Evolutionary conservation across 2,113 vertebrate species (phyloP), one percentile per base, ranked within the genome.

Genomic region (Gallinago jamesoni): DNA sequence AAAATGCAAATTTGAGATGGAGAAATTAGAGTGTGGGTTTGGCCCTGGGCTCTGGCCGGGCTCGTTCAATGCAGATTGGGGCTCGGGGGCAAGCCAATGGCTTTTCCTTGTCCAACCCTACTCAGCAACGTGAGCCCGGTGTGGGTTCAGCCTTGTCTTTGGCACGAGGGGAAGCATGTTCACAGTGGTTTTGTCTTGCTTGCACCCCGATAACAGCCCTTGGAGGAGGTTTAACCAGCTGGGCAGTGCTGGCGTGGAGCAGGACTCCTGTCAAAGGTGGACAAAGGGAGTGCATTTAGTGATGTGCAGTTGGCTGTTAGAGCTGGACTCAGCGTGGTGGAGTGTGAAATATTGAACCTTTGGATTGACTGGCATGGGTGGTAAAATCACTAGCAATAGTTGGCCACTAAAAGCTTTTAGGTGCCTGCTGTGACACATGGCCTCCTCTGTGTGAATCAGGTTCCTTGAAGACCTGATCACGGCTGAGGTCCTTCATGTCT

Each of bases 11-110:
- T 66, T 53, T 31, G 78, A 2, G 19, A 4, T 4, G 13, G 28
- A 27, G 62, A 56, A 50, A 57, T 15, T 8, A 31, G 90, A 74
- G 20, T 0, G n/a, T 14, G 37, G 72, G 81, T 19, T 56, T 48
- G 19, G 66, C n/a, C 37, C 0, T 48, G 45, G 63, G 67, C 19
- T 89, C 2, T 12, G 66, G 18, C 53, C 0, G 2, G 19, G 33
- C 63, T 76, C 3, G 0, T 9, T 10, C 14, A 20, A 33, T 0
- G 4, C 43, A 12, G 50, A 18, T 1, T 1, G 1, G 39, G 28
- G 17, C 2, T 1, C 0, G 4, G 6, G 45, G 27, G 21, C 57
- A 15, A 16, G 37, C 5, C 0, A 8, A 31, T 33, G 78, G 13
- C 5, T 68, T 45, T 84, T 43, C 33, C 30, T 87, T 2, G 2